A percentile compares a stretch with the other conserved stretches of the same genome.
Conservation (phyloP, 2,888 invertebrate genomes). For the Barypeithes pellucidus region DNA sequence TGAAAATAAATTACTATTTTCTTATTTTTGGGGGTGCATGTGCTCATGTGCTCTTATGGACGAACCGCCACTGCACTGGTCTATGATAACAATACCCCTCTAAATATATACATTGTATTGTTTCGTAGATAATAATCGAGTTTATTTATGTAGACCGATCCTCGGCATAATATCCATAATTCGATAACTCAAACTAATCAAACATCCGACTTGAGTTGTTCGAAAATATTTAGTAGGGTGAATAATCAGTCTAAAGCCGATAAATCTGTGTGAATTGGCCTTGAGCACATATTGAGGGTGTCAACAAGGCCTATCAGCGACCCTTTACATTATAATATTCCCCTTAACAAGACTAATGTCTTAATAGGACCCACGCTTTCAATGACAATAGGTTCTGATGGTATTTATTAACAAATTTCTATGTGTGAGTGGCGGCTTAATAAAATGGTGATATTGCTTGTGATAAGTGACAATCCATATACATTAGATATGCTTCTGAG, state of each 20-base stretch:
- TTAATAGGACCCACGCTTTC: slow-evolving; percentile 8
- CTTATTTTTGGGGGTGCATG: too few species aligned
- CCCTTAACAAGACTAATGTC: slow-evolving; percentile 14
- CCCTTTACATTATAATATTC: slow-evolving; percentile 14
- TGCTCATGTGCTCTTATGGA: too few species aligned
- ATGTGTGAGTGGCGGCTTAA: neutral
- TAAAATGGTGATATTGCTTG: neutral
- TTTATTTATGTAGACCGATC: neutral
- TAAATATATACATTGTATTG: too few species aligned
- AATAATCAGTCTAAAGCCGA: slow-evolving; percentile 19
- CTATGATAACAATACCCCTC: too few species aligned
- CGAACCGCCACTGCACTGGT: too few species aligned
- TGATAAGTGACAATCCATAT: too few species aligned
- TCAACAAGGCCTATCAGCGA: slow-evolving; percentile 17
- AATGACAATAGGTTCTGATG: neutral
- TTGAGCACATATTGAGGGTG: slow-evolving; percentile 24
- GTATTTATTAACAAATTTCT: slow-evolving; percentile 1
- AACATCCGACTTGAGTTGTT: slow-evolving; percentile 12
- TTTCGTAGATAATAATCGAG: neutral
- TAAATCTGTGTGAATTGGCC: slow-evolving; percentile 19
- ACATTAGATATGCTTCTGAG: too few species aligned
- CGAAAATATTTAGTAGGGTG: slow-evolving; percentile 15
- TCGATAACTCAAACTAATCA: slow-evolving; percentile 9
- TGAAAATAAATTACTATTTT: too few species aligned
- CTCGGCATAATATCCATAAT: slow-evolving; percentile 1